phyloP scores from a whole-genome alignment of 2,113 vertebrate species.

The Pogonocichla stellata region DNA sequence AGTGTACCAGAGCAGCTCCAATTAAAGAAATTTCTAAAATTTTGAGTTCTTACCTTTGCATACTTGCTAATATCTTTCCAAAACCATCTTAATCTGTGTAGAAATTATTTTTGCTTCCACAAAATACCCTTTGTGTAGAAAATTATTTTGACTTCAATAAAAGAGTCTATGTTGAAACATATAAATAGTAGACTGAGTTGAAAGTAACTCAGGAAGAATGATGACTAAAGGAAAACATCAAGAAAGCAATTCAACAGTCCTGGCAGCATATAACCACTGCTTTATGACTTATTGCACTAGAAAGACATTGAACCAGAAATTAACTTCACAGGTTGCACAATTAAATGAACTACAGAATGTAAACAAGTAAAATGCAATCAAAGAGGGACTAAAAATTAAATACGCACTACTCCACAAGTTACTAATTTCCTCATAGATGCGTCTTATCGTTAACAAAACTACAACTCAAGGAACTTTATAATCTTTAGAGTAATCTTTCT shows the following conservation, averaged over 20 bases:
- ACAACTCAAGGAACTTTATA: neutral
- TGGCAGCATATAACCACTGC: neutral
- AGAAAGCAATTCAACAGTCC: neutral
- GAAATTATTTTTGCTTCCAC: neutral
- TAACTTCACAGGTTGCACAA: neutral
- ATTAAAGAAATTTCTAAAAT: neutral
- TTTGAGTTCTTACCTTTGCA: neutral
- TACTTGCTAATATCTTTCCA: neutral
- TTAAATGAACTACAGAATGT: neutral
- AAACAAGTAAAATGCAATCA: constrained; percentile 8
- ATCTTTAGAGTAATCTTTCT: neutral
- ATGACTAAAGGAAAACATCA: neutral
- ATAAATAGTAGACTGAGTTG: neutral
- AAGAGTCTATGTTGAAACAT: neutral
- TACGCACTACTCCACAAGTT: neutral
- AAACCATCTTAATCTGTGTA: neutral
- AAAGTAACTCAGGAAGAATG: neutral
- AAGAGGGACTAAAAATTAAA: neutral
- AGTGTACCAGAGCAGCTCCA: neutral
- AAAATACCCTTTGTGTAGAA: neutral
- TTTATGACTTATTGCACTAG: neutral
- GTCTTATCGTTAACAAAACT: neutral
- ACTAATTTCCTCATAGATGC: neutral
- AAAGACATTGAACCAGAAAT: neutral
- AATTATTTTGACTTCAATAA: neutral